Percentiles rank a stretch among this genome's conserved stretches.
These are phyloP conservation scores for Trichopoda pennipes DNA, from an alignment of 2,888 invertebrate genomes.

Conservation along the genomic window DNA sequence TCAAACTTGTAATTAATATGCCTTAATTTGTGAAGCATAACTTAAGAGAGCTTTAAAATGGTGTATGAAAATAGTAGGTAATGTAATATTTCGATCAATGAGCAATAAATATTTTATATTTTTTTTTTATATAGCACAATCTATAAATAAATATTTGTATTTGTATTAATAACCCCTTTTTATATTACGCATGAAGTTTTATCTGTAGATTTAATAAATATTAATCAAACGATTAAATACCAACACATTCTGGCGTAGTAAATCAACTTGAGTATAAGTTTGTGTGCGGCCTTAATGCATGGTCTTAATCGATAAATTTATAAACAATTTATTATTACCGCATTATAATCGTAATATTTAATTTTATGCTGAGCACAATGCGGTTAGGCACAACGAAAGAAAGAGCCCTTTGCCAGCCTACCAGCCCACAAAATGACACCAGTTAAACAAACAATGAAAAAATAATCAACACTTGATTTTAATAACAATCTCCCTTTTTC, in stretches of 20 bases:
- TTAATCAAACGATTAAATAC: background rate
- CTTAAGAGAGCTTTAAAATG: too few species aligned
- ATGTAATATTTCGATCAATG: too few species aligned
- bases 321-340: constrained; percentile 76
- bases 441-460: background rate
- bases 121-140: too few species aligned
- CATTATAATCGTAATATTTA: constrained; percentile 71
- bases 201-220: background rate
- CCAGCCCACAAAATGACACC: constrained; percentile 15
- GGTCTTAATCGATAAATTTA: constrained; percentile 53
- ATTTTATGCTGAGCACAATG: constrained; percentile 57
- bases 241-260: background rate
- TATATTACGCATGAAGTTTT: background rate
- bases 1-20: too few species aligned
- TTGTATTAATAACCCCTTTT: background rate
- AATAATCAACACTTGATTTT: constrained; percentile 16
- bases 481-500: constrained; percentile 15
- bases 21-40: too few species aligned
- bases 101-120: too few species aligned
- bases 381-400: constrained; percentile 47
- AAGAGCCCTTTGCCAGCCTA: background rate
- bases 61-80: too few species aligned
- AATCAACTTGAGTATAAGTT: constrained; percentile 28
- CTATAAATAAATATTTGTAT: too few species aligned
- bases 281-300: background rate